phyloP scores from a whole-genome alignment of 2,888 invertebrate genomes.

The Conus canariensis region DNA sequence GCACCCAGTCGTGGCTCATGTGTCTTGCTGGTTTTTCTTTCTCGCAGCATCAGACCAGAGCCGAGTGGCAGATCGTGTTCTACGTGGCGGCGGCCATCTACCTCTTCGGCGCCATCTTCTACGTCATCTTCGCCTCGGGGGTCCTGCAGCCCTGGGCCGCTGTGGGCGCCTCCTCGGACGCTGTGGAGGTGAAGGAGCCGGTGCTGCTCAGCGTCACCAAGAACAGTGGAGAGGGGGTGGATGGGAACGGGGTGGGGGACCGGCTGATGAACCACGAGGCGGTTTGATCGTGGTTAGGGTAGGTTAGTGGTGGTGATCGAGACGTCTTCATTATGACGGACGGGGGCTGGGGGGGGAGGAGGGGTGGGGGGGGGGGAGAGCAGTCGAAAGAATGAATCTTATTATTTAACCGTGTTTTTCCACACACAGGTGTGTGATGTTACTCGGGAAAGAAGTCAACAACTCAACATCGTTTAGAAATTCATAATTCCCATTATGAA shows the following conservation, averaged over 20 bases:
- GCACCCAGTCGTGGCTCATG: too few species aligned
- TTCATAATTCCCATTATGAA: too few species aligned
- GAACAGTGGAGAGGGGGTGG: background rate
- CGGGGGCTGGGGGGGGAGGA: too few species aligned
- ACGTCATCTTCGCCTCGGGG: constrained; percentile 76
- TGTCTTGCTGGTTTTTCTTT: background rate
- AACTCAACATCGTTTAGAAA: too few species aligned
- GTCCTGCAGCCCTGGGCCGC: constrained; percentile 78
- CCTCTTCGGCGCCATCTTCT: constrained; percentile 77
- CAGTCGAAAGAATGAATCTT: too few species aligned
- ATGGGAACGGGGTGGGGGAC: constrained; percentile 29
- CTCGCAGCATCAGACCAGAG: constrained; percentile 82
- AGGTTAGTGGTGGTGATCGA: background rate
- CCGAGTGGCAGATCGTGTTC: constrained; percentile 92
- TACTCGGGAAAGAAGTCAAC: too few species aligned
- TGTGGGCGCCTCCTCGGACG: constrained; percentile 38
- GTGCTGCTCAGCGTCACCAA: constrained; percentile 23
- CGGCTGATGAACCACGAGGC: constrained; percentile 36
- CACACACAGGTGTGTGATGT: too few species aligned
- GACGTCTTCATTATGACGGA: background rate
- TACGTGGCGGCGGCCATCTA: constrained; percentile 87
- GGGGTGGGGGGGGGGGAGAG: too few species aligned
- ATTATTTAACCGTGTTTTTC: too few species aligned
- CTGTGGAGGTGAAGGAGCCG: constrained; percentile 23
- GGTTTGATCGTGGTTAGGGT: background rate